A percentile compares a stretch with the other conserved stretches of the same genome.
phyloP scores from a whole-genome alignment of 2,797 vertebrate species.

The Sylvilagus floridanus region DNA sequence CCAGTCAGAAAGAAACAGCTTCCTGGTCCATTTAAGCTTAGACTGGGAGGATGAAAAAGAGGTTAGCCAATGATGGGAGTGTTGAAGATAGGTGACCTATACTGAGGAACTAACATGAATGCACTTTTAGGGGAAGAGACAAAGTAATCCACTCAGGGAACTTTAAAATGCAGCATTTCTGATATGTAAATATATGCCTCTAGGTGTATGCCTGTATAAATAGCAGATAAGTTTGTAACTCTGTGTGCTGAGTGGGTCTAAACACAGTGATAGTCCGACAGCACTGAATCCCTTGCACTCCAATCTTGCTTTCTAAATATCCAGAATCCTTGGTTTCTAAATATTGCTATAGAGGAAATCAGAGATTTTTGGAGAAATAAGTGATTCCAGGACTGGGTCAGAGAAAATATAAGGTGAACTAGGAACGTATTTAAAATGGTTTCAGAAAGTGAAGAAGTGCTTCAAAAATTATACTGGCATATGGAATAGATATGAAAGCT shows the following conservation, averaged over 20 bases:
- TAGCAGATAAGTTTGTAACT: neutral
- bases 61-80: neutral
- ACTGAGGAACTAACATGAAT: neutral
- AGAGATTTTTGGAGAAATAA: neutral
- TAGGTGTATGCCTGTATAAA: neutral
- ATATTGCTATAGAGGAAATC: neutral
- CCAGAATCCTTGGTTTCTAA: neutral
- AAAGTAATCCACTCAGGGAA: neutral
- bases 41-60: neutral
- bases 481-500: neutral
- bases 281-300: neutral
- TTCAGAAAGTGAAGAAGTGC: neutral
- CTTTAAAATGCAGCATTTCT: neutral
- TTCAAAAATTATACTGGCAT: neutral
- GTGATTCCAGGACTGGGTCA: neutral
- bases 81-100: neutral
- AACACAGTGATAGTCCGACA: neutral
- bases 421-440: neutral
- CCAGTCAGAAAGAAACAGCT: neutral
- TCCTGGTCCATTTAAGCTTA: neutral
- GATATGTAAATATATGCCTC: neutral
- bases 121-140: neutral
- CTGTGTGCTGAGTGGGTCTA: neutral
- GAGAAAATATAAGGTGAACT: neutral
- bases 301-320: neutral